Conservation (phyloP, 2,888 invertebrate genomes). For the Globia sparganii region DNA sequence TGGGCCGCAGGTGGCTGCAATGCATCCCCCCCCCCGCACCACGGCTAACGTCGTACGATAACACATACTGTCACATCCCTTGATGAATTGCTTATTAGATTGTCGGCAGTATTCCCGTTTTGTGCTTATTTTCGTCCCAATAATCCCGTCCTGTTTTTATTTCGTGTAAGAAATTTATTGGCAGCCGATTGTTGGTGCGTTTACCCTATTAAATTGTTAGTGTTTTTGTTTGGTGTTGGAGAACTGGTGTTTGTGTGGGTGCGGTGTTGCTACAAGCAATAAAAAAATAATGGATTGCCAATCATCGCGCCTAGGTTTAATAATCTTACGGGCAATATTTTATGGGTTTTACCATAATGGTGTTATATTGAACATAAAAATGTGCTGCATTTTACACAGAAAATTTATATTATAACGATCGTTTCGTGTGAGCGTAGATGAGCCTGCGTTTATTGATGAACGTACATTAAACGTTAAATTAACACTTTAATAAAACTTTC, state of each 20-base stretch:
- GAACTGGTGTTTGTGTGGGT: conserved; percentile 32
- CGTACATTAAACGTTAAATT: conserved; percentile 23
- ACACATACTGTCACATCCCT: conserved; percentile 85
- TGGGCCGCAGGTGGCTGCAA: conserved; percentile 82
- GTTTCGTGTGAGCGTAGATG: conserved; percentile 15
- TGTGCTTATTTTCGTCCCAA: conserved; percentile 79
- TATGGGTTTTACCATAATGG: conserved; percentile 43
- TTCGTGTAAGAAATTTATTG: conserved; percentile 70
- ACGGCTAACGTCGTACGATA: conserved; percentile 74
- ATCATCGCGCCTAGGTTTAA: conserved; percentile 55
- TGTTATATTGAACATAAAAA: conserved; percentile 43
- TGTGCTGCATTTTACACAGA: conserved; percentile 38
- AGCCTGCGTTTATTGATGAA: conserved; percentile 17
- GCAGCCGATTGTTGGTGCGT: conserved; percentile 68
- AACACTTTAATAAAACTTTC: conserved; percentile 23
- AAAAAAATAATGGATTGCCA: conserved; percentile 62
- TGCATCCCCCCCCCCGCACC: conserved; percentile 64
- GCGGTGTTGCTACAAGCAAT: conserved; percentile 38
- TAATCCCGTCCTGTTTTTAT: conserved; percentile 75
- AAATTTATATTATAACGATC: conserved; percentile 11
- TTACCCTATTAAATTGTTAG: conserved; percentile 76
- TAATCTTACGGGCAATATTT: conserved; percentile 49
- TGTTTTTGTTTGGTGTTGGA: conserved; percentile 59
- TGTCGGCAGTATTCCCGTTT: conserved; percentile 79
- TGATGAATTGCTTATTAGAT: conserved; percentile 89